Percentiles rank a stretch among this genome's conserved stretches.
These are phyloP conservation scores for Lophius piscatorius DNA, from an alignment of 2,113 vertebrate genomes.

Conservation along the genomic window DNA sequence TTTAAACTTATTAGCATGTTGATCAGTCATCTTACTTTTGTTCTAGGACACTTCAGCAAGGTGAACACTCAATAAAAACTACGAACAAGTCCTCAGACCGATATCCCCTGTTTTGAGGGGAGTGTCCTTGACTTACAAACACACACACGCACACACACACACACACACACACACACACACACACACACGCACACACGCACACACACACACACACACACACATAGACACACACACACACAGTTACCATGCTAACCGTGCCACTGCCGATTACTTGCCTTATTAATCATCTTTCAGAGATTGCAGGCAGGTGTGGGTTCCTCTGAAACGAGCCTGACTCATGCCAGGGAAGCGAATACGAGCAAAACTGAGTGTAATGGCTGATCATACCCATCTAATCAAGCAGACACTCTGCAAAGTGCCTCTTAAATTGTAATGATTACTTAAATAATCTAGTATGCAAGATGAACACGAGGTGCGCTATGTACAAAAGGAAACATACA, in stretches of 20 bases:
- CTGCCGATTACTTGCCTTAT: slow-evolving; percentile 61
- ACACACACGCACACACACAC: slow-evolving; percentile 8
- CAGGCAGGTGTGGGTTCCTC: slow-evolving; percentile 46
- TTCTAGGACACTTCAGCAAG: slow-evolving; percentile 9
- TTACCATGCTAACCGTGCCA: slow-evolving; percentile 47
- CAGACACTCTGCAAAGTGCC: slow-evolving; percentile 33
- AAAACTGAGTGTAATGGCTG: slow-evolving; percentile 33
- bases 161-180: slow-evolving; percentile 3
- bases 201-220: slow-evolving; percentile 14
- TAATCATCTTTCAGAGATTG: slow-evolving; percentile 47
- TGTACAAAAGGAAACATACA: slow-evolving; percentile 5
- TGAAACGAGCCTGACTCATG: slow-evolving; percentile 24
- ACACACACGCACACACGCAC: slow-evolving; percentile 4
- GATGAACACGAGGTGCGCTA: slow-evolving; percentile 16
- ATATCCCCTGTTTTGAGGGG: slow-evolving; percentile 18
- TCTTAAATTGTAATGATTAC: slow-evolving; percentile 46
- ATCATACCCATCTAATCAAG: slow-evolving; percentile 48
- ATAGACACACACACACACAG: slow-evolving; percentile 12
- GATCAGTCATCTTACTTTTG: no score
- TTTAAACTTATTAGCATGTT: no score
- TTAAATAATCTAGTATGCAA: slow-evolving; percentile 35
- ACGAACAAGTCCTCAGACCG: no score
- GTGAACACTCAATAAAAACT: slow-evolving; percentile 12
- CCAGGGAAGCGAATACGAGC: slow-evolving; percentile 28
- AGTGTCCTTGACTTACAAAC: no score